Conservation (phyloP, 1,140 invertebrate species). For the Drosophila sproati region DNA sequence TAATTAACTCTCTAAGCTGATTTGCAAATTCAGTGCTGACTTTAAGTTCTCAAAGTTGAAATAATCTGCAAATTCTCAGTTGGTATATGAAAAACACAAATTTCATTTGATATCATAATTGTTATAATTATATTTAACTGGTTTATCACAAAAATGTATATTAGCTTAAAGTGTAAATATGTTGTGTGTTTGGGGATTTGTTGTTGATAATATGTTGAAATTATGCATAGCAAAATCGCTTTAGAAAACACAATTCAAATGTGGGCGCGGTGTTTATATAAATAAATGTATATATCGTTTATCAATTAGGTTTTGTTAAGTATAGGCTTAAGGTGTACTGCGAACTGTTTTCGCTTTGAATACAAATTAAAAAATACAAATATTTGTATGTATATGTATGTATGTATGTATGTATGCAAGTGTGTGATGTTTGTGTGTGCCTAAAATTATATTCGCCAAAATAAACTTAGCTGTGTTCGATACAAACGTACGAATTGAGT, state of each 20-base stretch:
- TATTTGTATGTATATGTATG: conserved; percentile 6
- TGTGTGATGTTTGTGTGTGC: conserved; percentile 15
- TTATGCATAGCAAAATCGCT: conserved; percentile 18
- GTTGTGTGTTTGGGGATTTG: conserved; percentile 44
- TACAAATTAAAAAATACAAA: conserved; percentile 48
- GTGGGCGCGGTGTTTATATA: conserved; percentile 26
- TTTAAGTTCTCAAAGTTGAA: not conserved
- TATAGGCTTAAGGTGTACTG: conserved; percentile 57
- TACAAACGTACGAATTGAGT: conserved; percentile 32
- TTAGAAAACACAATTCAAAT: conserved; percentile 21
- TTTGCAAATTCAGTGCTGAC: no score
- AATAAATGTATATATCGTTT: conserved; percentile 43
- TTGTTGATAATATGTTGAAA: conserved; percentile 22
- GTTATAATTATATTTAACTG: conserved; percentile 66
- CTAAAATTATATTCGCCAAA: conserved; percentile 77
- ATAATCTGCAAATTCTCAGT: not conserved
- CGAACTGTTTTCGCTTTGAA: conserved; percentile 45
- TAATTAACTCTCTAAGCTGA: no score
- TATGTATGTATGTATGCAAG: conserved; percentile 5
- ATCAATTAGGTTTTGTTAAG: conserved; percentile 55
- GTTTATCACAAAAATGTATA: conserved; percentile 79
- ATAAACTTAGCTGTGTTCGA: conserved; percentile 49
- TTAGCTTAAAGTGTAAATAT: conserved; percentile 65
- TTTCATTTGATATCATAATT: conserved; percentile 56
- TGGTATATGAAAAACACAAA: not conserved